Percentiles rank a stretch among this genome's conserved stretches.
These are phyloP conservation scores for Polyommatus iphigenia DNA, from an alignment of 2,888 invertebrate species.

Conservation along the genomic window DNA sequence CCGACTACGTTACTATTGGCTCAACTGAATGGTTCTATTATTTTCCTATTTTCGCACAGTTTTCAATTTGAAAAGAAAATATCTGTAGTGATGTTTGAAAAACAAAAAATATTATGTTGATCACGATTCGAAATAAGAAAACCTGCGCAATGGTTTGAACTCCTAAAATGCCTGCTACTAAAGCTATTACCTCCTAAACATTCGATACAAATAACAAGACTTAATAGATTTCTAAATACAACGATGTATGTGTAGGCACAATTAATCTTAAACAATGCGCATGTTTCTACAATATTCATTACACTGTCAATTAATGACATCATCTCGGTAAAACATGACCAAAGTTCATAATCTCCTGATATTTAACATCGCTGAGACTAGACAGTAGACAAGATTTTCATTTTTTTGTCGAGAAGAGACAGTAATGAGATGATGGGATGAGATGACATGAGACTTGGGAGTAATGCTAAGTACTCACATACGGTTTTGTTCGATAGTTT, in stretches of 20 bases:
- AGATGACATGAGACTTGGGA: no score
- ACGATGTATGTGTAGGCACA: neutral
- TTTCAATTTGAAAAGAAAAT: neutral
- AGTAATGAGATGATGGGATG: neutral
- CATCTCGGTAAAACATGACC: conserved; percentile 14
- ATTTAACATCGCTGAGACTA: neutral
- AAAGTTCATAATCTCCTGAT: conserved; percentile 9
- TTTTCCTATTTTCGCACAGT: neutral
- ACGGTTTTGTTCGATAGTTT: no score
- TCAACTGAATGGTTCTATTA: neutral
- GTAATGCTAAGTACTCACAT: no score
- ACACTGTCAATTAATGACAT: conserved; percentile 8
- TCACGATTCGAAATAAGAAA: neutral
- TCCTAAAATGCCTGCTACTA: neutral
- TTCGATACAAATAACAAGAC: neutral
- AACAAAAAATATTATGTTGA: no score
- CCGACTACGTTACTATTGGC: conserved; percentile 14
- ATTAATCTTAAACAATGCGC: neutral
- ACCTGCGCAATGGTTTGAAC: neutral
- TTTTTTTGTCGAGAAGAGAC: neutral
- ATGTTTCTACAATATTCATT: neutral
- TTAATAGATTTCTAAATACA: neutral
- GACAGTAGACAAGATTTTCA: neutral
- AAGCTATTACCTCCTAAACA: neutral
- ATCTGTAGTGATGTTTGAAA: no score